These are phyloP conservation scores for Cuniculus paca DNA, from an alignment of 2,797 vertebrate species.

Conservation along the genomic window DNA sequence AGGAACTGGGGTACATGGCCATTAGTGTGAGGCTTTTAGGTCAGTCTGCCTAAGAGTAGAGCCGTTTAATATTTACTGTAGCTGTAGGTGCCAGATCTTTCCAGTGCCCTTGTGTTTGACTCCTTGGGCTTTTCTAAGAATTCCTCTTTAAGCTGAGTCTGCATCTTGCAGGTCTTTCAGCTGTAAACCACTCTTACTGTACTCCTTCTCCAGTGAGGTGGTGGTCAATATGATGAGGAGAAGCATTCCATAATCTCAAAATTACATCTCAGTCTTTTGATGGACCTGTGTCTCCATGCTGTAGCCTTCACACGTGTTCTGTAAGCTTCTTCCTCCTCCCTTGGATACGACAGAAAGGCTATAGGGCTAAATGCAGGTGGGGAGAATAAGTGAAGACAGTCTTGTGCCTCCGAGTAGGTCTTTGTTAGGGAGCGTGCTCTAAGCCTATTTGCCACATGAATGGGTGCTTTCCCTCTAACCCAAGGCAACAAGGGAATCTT, in stretches of 20 bases:
- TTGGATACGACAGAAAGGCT: neutral
- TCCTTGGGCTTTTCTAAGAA: neutral
- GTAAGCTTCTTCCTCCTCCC: neutral
- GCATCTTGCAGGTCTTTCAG: neutral
- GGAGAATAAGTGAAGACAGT: too few relatives aligned
- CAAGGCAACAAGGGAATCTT: neutral
- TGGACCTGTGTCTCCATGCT: neutral
- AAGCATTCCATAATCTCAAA: neutral
- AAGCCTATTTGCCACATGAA: neutral
- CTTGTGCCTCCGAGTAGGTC: neutral
- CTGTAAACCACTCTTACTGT: neutral
- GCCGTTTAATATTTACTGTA: neutral
- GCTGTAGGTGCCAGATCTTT: neutral
- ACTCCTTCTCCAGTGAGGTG: neutral
- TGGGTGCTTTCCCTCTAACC: neutral
- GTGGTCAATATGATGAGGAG: neutral
- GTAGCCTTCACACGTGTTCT: neutral
- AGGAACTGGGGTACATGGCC: neutral
- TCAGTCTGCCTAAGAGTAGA: neutral
- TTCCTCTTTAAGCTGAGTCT: neutral
- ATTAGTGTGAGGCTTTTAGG: neutral
- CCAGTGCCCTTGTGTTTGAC: neutral
- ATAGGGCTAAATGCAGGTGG: neutral
- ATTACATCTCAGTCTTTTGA: neutral
- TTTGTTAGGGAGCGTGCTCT: neutral